A percentile compares a stretch with the other conserved stretches of the same genome.
Conservation (phyloP, 2,888 invertebrate species). For the Fragum fragum region DNA sequence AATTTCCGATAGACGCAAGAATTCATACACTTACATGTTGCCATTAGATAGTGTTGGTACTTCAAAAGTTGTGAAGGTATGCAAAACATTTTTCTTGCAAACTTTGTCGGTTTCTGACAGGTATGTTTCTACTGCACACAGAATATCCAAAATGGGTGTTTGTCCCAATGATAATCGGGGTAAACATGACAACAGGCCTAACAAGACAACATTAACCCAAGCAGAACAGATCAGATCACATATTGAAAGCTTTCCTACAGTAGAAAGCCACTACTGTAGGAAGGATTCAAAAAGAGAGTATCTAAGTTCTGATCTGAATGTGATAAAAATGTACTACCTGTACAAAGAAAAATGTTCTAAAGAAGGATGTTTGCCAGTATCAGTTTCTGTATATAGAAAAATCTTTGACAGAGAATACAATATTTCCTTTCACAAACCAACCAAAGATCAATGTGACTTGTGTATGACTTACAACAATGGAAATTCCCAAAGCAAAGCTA, state of each 20-base stretch:
- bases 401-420: slow-evolving; percentile 56
- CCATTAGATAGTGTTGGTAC: background rate
- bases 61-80: slow-evolving; percentile 32
- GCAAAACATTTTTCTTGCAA: slow-evolving; percentile 42
- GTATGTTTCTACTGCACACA: slow-evolving; percentile 33
- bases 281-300: slow-evolving; percentile 57
- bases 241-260: slow-evolving; percentile 54
- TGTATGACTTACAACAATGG: slow-evolving; percentile 27
- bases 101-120: slow-evolving; percentile 38
- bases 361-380: slow-evolving; percentile 25
- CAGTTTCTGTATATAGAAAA: slow-evolving; percentile 37
- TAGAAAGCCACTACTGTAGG: slow-evolving; percentile 57
- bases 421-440: slow-evolving; percentile 58
- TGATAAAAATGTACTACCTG: slow-evolving; percentile 56
- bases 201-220: slow-evolving; percentile 36
- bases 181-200: slow-evolving; percentile 44
- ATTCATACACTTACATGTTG: background rate
- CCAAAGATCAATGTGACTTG: slow-evolving; percentile 63
- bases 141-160: slow-evolving; percentile 17
- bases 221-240: slow-evolving; percentile 32
- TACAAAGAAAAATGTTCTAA: slow-evolving; percentile 49
- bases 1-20: background rate
- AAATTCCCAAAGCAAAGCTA: slow-evolving; percentile 1
- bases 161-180: slow-evolving; percentile 30
- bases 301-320: slow-evolving; percentile 46